Base-by-base conservation (phyloP, 2,113 vertebrate genomes). In the Hippocampus comes region DNA sequence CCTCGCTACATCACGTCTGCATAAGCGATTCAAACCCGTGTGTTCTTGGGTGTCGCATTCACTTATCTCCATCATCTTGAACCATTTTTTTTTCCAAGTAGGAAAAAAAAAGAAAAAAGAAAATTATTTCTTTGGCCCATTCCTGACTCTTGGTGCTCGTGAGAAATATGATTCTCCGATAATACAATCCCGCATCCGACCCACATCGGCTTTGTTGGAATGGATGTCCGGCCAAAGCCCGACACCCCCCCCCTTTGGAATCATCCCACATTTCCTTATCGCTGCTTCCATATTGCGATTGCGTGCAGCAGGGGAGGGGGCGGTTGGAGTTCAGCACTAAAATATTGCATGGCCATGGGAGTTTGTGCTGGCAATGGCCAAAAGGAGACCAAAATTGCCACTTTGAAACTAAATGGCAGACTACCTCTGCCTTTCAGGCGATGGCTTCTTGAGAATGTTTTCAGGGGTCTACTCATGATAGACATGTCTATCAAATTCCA, bases 131-230 rank as follows among this genome's bases (percentile, higher is more conserved):
- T 76, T 81, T 78, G 75, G 80, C 85, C 77, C 74, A 72, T 49
- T 46, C 48, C 46, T 15, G 57, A 76, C 71, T 76, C 76, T 69
- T 81, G 80, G 84, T 77, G 74, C 72, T 64, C 74, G 78, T 68
- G 75, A 77, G 77, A 77, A 86, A 82, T 80, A 76, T 75, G 67
- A 79, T 85, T 89, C 87, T 80, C 86, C 86, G 85, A 87, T 82
- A 78, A 81, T 72, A 78, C 83, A 89, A 89, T 88, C 83, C 81
- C 73, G 81, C 77, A 68, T 66, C 63, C 15, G 41, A 79, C 63
- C 80, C 68, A 70, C 75, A 48, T 77, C 11, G 3, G 78, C 21
- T 82, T 74, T 86, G 76, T 82, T 70, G 73, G 67, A 75, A 84
- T 79, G 72, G 12, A 21, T 81, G 74, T 84, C 68, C 5, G 61